These are phyloP conservation scores for Larimichthys crocea DNA, from an alignment of 2,113 vertebrate species.

Conservation along the genomic window DNA sequence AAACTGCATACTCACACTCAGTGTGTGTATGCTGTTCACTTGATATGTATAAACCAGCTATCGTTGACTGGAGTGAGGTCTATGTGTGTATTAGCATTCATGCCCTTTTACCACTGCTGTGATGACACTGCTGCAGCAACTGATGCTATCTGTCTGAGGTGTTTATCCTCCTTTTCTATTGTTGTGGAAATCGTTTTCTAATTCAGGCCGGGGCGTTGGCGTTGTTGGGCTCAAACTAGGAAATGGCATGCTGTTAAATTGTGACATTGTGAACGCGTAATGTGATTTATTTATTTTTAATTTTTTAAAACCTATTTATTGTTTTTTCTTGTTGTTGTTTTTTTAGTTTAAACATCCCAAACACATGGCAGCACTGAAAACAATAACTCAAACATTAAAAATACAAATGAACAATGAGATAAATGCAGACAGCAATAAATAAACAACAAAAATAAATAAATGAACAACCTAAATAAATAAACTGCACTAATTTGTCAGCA, in stretches of 20 bases:
- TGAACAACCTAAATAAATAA: too few species aligned
- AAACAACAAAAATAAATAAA: too few species aligned
- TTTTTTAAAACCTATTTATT: too few species aligned
- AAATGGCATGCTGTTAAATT: slow-evolving; percentile 46
- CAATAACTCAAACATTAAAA: too few species aligned
- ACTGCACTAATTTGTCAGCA: too few species aligned
- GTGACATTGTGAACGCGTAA: slow-evolving; percentile 6
- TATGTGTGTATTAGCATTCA: slow-evolving; percentile 37
- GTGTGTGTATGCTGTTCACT: slow-evolving; percentile 38
- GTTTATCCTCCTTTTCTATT: slow-evolving; percentile 36
- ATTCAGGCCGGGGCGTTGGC: slow-evolving; percentile 25
- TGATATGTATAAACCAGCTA: slow-evolving; percentile 56
- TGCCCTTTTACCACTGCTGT: slow-evolving; percentile 27
- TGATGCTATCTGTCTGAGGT: slow-evolving; percentile 1
- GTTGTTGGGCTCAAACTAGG: slow-evolving; percentile 16
- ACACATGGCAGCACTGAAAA: too few species aligned
- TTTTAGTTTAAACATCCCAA: too few species aligned
- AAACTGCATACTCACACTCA: slow-evolving; percentile 43
- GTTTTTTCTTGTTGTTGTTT: too few species aligned
- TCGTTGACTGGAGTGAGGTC: slow-evolving; percentile 20
- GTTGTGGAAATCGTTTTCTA: slow-evolving; percentile 37
- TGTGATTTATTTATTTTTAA: too few species aligned
- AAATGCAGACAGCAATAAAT: too few species aligned
- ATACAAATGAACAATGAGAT: too few species aligned
- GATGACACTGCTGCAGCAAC: slow-evolving; percentile 7